phyloP scores from a whole-genome alignment of 2,797 vertebrate species.

The Lacerta agilis region DNA sequence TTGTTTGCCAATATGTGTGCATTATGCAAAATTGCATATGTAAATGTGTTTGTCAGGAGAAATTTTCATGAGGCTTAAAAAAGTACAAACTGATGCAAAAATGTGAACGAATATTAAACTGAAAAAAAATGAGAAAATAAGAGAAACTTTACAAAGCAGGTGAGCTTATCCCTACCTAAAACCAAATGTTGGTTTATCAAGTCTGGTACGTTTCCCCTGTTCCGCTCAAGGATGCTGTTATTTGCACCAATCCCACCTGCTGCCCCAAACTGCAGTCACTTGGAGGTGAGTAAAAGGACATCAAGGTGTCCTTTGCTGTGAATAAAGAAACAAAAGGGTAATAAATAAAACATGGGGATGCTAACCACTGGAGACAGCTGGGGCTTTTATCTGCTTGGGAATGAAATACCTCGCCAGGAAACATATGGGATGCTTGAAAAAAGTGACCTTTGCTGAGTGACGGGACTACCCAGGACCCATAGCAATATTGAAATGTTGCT shows the following conservation, averaged over 20 bases:
- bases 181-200: not conserved
- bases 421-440: slow-evolving; percentile 39
- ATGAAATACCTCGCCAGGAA: slow-evolving; percentile 60
- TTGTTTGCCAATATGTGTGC: too few relatives aligned
- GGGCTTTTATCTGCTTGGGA: slow-evolving; percentile 58
- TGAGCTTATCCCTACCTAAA: too few relatives aligned
- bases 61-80: too few relatives aligned
- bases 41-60: too few relatives aligned
- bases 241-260: not conserved
- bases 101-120: too few relatives aligned
- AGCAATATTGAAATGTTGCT: not conserved
- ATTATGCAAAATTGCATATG: too few relatives aligned
- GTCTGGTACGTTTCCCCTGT: too few relatives aligned
- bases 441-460: slow-evolving; percentile 42
- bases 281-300: slow-evolving; percentile 52
- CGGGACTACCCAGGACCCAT: not conserved
- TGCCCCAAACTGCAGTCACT: slow-evolving; percentile 35
- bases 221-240: too few relatives aligned
- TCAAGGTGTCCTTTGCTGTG: slow-evolving; percentile 47
- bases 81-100: too few relatives aligned
- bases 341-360: slow-evolving; percentile 69
- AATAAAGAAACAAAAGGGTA: slow-evolving; percentile 51
- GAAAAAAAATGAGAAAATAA: too few relatives aligned
- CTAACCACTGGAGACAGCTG: slow-evolving; percentile 55
- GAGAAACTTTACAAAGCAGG: too few relatives aligned